Base-by-base conservation (phyloP, 2,888 invertebrate genomes). In the Cryptus armator region DNA sequence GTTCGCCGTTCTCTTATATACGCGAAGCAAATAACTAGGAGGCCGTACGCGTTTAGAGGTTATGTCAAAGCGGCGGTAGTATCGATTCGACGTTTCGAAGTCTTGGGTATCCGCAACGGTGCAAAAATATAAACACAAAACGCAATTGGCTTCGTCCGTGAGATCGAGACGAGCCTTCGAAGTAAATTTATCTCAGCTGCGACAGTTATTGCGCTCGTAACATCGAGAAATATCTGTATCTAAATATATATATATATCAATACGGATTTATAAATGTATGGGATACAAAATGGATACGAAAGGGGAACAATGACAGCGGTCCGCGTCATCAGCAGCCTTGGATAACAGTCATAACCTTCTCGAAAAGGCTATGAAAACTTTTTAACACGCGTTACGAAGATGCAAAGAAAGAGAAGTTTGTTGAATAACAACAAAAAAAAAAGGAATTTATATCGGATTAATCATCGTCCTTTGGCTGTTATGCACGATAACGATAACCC, bases 401-500 rank as follows among this genome's bases (percentile, higher is more conserved):
- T 16, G 29, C 6, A 37, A 44, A 12, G n/a, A 3, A 44, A 29
- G 6, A 79, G 9, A 62, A 48, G 4, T 16, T 48, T 43, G 43
- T 64, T 43, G 16, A 43, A 43, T 24, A 72, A n/a, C 37, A 6
- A 37, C 6, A 66, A 53, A 32, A 53, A 66, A 80, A 43, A 74
- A 43, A 1, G 24, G 24, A 43, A 48, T 59, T 74, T 24, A 2
- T 67, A 44, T 48, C 29, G 29, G 72, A 84, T 81, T 78, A 81
- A 81, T 84, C 81, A 81, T 84, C 81, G 74, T 81, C 64, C 19
- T 46, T 14, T 0, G 48, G 24, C 10, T 12, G 32, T 70, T 53
- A 46, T 51, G 19, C 51, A 37, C 74, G 84, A 84, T 81, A 81
- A 81, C 74, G 84, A 81, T 71, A 81, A 81, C 62, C 62, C 81